Evolutionary conservation across 2,888 invertebrate genomes (phyloP), one percentile per base, ranked within the genome.

Genomic region (Agrotis segetum): DNA sequence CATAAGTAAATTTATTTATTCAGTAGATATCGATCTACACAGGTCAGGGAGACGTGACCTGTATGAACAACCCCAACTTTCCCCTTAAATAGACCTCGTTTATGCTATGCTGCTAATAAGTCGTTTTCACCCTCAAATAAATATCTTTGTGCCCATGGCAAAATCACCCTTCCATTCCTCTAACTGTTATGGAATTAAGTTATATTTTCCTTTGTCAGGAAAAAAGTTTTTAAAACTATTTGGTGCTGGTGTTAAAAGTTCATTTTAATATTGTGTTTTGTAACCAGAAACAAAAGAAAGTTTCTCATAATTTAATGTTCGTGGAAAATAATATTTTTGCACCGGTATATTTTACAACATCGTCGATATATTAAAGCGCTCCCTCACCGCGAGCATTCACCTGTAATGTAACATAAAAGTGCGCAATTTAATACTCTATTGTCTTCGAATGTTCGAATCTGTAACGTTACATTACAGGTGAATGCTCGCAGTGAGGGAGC

Each of bases 1-100:
- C 79, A 78, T 70, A 79, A 79, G 75, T 82, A 62, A 79, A 76
- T 78, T 88, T 86, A 89, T 88, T 90, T 89, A 90, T 91, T 90
- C 89, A 90, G 75, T 71, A 66, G 77, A 67, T 88, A 90, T 90
- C 85, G 90, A 91, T 87, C 85, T 82, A 63, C 50, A 47, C 63
- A 72, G 76, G 83, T 72, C 79, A 83, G 68, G 62, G 79, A 83
- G 81, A 87, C 89, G 89, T 88, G 90, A 83, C 84, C 80, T 79
- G 81, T 81, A 81, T 85, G 71, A 75, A 70, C 74, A 85, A 85
- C 56, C 71, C 63, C 66, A 78, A 82, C 79, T 60, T 74, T 64
- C 69, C 63, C 73, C 71, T 58, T 66, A 72, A 80, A 69, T 69
- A 53, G 60, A 58, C 46, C 69, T 81, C 75, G 73, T 85, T 87